Evolutionary conservation across 37 sponge, comb jelly and placozoan species (phyloP).

Genomic region (Petrosia ficiformis): DNA sequence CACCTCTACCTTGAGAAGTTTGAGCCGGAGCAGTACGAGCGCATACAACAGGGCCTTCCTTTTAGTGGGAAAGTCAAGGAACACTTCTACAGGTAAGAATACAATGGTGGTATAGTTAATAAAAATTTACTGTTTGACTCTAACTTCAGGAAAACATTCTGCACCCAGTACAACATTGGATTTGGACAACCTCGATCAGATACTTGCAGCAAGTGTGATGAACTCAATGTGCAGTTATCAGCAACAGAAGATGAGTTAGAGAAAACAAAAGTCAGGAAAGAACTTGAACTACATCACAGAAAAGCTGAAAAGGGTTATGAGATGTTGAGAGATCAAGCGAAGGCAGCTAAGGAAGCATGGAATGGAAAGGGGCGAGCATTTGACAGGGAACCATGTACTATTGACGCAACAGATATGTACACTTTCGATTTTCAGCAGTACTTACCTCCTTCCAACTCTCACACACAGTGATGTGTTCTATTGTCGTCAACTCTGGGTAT

Average conservation of each 20-base stretch:
- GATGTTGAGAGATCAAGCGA: slow-evolving; percentile 23
- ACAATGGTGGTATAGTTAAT: too few relatives aligned
- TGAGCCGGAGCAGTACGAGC: too few relatives aligned
- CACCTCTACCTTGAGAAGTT: too few relatives aligned
- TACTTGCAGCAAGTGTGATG: slow-evolving; percentile 41
- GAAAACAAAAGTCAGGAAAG: not conserved
- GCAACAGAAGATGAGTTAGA: slow-evolving; percentile 8
- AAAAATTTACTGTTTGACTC: too few relatives aligned
- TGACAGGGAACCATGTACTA: too few relatives aligned
- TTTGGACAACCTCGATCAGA: slow-evolving; percentile 52
- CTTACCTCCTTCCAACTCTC: slow-evolving; percentile 36
- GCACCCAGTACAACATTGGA: slow-evolving; percentile 40
- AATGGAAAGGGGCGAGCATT: too few relatives aligned
- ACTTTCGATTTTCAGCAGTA: slow-evolving; percentile 54
- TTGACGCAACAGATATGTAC: not conserved
- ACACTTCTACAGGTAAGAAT: too few relatives aligned
- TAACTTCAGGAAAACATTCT: slow-evolving; percentile 42
- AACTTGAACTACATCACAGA: slow-evolving; percentile 27
- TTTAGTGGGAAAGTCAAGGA: too few relatives aligned
- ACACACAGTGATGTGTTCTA: slow-evolving; percentile 38
- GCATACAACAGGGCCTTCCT: too few relatives aligned
- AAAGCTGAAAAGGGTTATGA: slow-evolving; percentile 39
- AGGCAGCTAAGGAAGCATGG: not conserved
- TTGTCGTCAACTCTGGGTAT: slow-evolving; percentile 43
- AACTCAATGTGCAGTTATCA: slow-evolving; percentile 15